Base-by-base conservation (phyloP, 30 jellyfish, hydroid and myxozoan genomes). In the Nemopilema nomurai region DNA sequence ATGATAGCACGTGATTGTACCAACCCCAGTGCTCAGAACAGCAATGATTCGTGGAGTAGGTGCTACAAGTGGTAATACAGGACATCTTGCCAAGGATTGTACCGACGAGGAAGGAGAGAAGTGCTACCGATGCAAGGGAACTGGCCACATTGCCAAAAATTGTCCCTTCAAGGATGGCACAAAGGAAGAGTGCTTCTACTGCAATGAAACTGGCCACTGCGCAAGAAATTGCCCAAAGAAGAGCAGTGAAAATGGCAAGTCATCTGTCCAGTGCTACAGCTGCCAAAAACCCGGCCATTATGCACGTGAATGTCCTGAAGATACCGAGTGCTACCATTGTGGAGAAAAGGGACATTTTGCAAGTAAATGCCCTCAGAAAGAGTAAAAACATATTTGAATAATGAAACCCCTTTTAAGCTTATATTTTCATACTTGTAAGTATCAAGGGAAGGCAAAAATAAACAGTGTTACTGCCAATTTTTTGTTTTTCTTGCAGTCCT, bases 1-100 rank as follows among this genome's bases (percentile, higher is more conserved):
- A n/a, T n/a, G n/a, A n/a, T n/a, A n/a, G n/a, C n/a, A n/a, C 86
- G 90, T 41, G 98, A 92, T 33, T 92, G 98, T 89, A 67, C 88
- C 6, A 78, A 90, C 57, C 77, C 84, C 8, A 30, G 78, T 29
- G 63, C 53, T 29, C n/a, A n/a, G n/a, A n/a, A n/a, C n/a, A 90
- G 92, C 7, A 74, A 74, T 18, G 89, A 72, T n/a, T 24, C 24
- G 62, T 33, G 51, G 22, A 50, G 77, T 51, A 52, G 71, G 71
- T 92, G 98, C 71, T 92, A 74, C 85, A 89, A 76, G 98, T 87
- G 98, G 98, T 29, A 81, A 53, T 53, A 23, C 69, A 28, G 98
- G 98, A 22, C 98, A 87, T 62, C 71, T 80, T 28, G 96, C 96
- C 30, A 80, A 90, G 13, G 96, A 87, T 17, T 92, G 98, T 49